Evolutionary conservation across 1,140 invertebrate species (phyloP).

Genomic region (Ptiloglossa arizonensis): DNA sequence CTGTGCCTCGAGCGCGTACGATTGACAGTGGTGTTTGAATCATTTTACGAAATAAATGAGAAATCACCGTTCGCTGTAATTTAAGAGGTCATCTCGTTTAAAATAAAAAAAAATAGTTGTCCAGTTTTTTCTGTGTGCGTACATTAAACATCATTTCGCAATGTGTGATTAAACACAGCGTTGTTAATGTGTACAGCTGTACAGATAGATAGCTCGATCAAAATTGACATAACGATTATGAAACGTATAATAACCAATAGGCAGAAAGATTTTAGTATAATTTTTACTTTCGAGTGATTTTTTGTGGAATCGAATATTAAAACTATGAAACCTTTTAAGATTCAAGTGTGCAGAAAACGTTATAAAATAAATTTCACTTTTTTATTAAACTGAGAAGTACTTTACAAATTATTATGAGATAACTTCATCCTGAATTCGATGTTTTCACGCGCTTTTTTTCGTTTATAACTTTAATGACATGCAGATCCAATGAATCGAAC

Average conservation of each 20-base stretch:
- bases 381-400: no score
- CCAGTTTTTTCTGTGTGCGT: neutral
- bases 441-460: no score
- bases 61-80: neutral
- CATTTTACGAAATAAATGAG: slow-evolving; percentile 3
- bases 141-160: neutral
- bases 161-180: neutral
- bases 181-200: neutral
- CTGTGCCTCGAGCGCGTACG: slow-evolving; percentile 37
- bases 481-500: no score
- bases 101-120: neutral
- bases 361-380: neutral
- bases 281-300: neutral
- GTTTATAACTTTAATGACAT: no score
- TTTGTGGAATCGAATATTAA: neutral
- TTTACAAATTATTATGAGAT: no score
- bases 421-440: no score
- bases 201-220: neutral
- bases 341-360: no score
- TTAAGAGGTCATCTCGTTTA: neutral
- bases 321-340: neutral
- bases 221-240: slow-evolving; percentile 25
- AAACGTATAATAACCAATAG: slow-evolving; percentile 10
- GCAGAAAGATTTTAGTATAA: neutral
- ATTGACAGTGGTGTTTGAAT: slow-evolving; percentile 8